Base-by-base conservation (phyloP, 2,797 vertebrate genomes). In the Hemitrygon akajei region DNA sequence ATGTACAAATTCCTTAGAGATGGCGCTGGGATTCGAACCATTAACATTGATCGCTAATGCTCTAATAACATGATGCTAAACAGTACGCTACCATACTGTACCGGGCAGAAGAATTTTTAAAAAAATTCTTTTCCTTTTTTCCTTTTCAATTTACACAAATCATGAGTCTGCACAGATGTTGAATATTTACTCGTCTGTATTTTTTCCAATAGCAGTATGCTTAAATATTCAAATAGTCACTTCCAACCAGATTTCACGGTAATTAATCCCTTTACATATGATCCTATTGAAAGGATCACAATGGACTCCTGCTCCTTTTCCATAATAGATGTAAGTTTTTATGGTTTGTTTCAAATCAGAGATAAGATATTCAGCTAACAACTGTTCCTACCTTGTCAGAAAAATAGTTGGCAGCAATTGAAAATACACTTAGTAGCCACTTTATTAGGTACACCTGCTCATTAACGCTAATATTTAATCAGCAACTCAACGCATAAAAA, bases 171-270 rank as follows among this genome's bases (percentile, higher is more conserved):
- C 63, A 69, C 89, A 71, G 20, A 73, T 71, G 66, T 66, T 37
- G 69, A 73, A n/a, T 37, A 12, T 60, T 86, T 86, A 5, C 12
- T 91, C 22, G 40, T 66, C 40, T 37, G 37, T 91, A 73, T 40
- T 71, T 34, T 91, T 91, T 91, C 27, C 66, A 91, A 73, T 66
- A 69, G 69, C 89, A 40, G 66, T 71, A 60, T 12, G 27, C 30
- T 63, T 86, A 30, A 40, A 91, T 20, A 91, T 73, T 91, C 89
- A 91, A 91, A 73, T 69, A 91, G 11, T 63, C 69, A 37, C 86
- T 66, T 37, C 63, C 60, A 91, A 73, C 71, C 22, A 71, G 22
- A 91, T 69, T 71, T 69, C 69, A 37, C 60, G 40, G 34, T 91
- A 69, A 91, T 66, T 91, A 91, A 91, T 69, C 87, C 25, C 34